Percentiles rank a stretch among this genome's conserved stretches.
Conservation (phyloP, 2,888 invertebrate species). For the Notodonta dromedarius region DNA sequence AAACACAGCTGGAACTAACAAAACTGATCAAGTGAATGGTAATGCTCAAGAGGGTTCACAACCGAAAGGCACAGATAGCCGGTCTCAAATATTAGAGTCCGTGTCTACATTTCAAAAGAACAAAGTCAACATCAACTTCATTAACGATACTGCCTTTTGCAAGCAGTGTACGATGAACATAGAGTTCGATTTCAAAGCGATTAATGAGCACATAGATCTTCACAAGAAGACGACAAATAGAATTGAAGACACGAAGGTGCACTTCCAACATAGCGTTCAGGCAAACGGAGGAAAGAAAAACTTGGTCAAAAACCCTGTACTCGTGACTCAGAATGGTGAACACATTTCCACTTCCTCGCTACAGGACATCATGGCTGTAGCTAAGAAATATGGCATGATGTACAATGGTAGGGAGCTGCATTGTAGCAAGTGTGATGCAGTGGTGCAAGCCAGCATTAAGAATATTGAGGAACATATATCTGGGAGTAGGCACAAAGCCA, state of each 20-base stretch:
- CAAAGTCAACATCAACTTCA: slow-evolving; percentile 46
- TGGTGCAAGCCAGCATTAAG: not conserved
- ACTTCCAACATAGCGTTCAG: slow-evolving; percentile 10
- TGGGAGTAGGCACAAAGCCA: not conserved
- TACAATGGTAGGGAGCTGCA: not conserved
- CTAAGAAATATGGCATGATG: slow-evolving; percentile 2
- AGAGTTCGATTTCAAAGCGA: not conserved
- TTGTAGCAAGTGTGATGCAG: not conserved
- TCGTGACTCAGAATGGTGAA: not conserved
- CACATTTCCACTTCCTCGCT: not conserved
- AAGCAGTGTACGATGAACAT: slow-evolving; percentile 11
- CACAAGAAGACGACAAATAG: not conserved
- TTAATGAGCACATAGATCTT: not conserved
- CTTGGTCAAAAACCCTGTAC: not conserved
- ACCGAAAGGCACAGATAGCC: too few relatives aligned
- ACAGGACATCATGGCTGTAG: not conserved
- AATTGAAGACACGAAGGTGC: not conserved
- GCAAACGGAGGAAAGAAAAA: slow-evolving; percentile 14
- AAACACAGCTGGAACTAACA: not conserved
- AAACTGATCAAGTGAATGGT: not conserved
- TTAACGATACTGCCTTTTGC: slow-evolving; percentile 39
- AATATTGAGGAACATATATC: slow-evolving; percentile 1
- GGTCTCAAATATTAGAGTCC: not conserved
- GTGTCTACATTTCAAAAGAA: slow-evolving; percentile 42
- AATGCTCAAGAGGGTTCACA: not conserved